phyloP scores from a whole-genome alignment of 2,888 invertebrate genomes.

The Cheilosia soror region DNA sequence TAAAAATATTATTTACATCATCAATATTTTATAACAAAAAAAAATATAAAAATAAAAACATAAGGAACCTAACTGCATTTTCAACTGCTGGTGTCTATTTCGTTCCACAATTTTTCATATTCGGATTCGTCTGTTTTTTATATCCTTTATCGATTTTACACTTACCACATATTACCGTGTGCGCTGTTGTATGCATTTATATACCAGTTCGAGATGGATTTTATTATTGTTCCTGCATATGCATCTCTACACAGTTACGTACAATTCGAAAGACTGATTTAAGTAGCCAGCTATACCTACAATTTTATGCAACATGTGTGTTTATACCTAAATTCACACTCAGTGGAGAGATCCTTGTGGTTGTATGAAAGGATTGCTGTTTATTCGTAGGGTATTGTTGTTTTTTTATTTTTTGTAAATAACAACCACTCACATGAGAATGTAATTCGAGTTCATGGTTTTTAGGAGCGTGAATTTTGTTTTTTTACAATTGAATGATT shows the following conservation, averaged over 20 bases:
- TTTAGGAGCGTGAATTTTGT: conserved; percentile 65
- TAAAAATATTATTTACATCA: no score
- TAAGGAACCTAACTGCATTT: neutral
- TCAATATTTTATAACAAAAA: no score
- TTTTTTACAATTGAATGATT: conserved; percentile 63
- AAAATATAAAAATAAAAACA: no score
- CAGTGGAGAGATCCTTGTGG: conserved; percentile 23
- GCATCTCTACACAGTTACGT: neutral
- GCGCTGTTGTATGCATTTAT: neutral
- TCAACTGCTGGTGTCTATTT: conserved; percentile 32
- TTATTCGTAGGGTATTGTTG: neutral
- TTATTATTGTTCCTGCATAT: conserved; percentile 10
- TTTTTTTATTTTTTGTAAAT: conserved; percentile 39
- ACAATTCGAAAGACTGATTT: conserved; percentile 36
- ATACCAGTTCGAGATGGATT: conserved; percentile 23
- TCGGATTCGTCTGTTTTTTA: conserved; percentile 67
- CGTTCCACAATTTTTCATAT: conserved; percentile 17
- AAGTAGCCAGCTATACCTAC: conserved; percentile 70
- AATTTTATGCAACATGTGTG: conserved; percentile 72
- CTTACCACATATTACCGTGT: conserved; percentile 57
- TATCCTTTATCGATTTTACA: conserved; percentile 69
- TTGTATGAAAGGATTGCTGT: conserved; percentile 9
- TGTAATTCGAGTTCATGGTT: conserved; percentile 70
- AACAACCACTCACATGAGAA: conserved; percentile 38
- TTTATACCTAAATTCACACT: conserved; percentile 66